Conservation (phyloP, 2,797 vertebrate genomes). For the Aphelocoma californica region DNA sequence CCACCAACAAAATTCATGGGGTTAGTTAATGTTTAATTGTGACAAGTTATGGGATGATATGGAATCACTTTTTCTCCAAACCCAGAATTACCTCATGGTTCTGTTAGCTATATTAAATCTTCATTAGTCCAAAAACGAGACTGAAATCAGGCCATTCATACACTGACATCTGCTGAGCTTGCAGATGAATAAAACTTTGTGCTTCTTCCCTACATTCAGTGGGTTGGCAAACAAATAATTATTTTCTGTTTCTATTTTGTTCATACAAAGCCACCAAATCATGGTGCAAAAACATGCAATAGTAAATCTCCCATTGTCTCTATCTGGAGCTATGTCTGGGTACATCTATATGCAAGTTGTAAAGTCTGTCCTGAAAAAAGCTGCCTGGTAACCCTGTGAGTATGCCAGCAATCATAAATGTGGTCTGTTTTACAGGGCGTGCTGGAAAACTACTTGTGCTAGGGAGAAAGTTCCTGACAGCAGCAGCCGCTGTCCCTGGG, state of each 20-base stretch:
- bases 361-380: conserved; percentile 27
- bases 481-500: background rate
- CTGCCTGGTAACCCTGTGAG: conserved; percentile 37
- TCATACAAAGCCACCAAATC: conserved; percentile 19
- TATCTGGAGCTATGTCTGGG: background rate
- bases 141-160: conserved; percentile 47
- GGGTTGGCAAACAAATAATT: conserved; percentile 67
- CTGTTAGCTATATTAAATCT: conserved; percentile 45
- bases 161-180: conserved; percentile 53
- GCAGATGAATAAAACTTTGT: conserved; percentile 54
- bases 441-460: conserved; percentile 12
- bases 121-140: conserved; percentile 30
- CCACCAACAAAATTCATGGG: conserved; percentile 4
- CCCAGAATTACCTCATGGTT: conserved; percentile 26
- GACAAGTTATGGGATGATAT: conserved; percentile 36
- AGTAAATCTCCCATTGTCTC: conserved; percentile 62
- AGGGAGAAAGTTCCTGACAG: conserved; percentile 16
- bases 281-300: conserved; percentile 11
- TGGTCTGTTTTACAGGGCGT: background rate
- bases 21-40: conserved; percentile 3
- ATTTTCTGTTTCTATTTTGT: conserved; percentile 60
- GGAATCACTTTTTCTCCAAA: conserved; percentile 47
- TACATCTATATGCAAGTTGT: conserved; percentile 24
- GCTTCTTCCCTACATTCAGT: conserved; percentile 35
- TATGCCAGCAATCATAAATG: conserved; percentile 46